Evolutionary conservation across 2,113 vertebrate genomes (phyloP).

Genomic region (Asarcornis scutulata): DNA sequence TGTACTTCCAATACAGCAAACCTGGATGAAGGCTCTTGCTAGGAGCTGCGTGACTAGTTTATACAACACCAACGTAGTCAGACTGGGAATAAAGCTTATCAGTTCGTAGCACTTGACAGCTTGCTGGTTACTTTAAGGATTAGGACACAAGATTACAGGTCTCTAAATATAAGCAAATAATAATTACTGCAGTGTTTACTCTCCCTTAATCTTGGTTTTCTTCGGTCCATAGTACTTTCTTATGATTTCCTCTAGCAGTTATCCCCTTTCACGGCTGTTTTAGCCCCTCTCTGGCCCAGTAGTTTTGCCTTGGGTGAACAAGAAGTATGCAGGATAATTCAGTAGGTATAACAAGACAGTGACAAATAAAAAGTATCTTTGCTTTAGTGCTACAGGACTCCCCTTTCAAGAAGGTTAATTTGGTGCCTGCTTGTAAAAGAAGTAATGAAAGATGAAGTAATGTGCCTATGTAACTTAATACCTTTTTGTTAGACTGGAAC

Average conservation of each 20-base stretch:
- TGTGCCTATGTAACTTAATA: background rate
- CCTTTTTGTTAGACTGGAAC: background rate
- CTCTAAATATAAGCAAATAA: background rate
- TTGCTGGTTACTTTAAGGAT: background rate
- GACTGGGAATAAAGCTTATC: background rate
- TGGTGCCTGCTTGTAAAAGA: background rate
- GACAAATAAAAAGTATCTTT: background rate
- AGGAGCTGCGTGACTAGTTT: background rate
- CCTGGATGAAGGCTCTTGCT: background rate
- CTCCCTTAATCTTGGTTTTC: background rate
- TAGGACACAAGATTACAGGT: background rate
- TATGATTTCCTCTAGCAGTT: background rate
- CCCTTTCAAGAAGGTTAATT: background rate
- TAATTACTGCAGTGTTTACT: background rate
- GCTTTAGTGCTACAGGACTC: background rate
- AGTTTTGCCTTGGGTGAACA: background rate
- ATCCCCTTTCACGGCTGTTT: background rate
- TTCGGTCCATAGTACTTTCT: background rate
- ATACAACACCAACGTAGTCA: background rate
- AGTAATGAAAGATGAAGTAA: background rate
- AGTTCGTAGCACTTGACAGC: background rate
- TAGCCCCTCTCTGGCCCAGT: background rate
- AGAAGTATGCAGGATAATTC: background rate
- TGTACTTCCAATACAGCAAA: accelerated
- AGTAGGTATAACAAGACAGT: background rate